phyloP scores from a whole-genome alignment of 2,888 invertebrate species.

The Archips xylosteana region DNA sequence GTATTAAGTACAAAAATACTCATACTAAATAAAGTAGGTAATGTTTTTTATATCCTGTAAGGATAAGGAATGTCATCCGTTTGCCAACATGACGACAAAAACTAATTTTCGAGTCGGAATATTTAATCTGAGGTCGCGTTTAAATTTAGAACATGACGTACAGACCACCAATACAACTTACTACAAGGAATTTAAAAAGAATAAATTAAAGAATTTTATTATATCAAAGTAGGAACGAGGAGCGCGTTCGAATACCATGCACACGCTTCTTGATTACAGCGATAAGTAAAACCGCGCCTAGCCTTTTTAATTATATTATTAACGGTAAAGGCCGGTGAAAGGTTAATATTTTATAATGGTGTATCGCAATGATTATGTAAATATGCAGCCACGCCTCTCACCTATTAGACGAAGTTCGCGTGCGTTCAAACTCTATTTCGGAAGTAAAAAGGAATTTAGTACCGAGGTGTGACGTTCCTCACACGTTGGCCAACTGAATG shows the following conservation, averaged over 20 bases:
- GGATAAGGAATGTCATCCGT: background rate
- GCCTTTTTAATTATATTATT: constrained; percentile 85
- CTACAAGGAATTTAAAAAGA: no score
- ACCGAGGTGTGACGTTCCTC: constrained; percentile 71
- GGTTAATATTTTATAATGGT: constrained; percentile 84
- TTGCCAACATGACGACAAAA: background rate
- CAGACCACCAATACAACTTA: background rate
- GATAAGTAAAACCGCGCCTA: constrained; percentile 81
- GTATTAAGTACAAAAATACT: background rate
- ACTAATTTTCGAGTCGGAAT: background rate
- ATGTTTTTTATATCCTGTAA: no score
- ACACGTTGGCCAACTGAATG: constrained; percentile 47
- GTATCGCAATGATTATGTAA: constrained; percentile 85
- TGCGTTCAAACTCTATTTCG: constrained; percentile 80
- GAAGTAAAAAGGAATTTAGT: constrained; percentile 78
- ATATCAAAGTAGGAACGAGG: constrained; percentile 36
- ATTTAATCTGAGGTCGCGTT: background rate
- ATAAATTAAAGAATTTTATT: no score
- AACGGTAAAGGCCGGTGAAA: constrained; percentile 79
- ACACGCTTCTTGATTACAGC: constrained; percentile 69
- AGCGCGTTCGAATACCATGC: constrained; percentile 16
- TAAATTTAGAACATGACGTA: background rate
- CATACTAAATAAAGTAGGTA: background rate
- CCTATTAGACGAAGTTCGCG: constrained; percentile 73
- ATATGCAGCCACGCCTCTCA: constrained; percentile 77